These are phyloP conservation scores for Todiramphus chloris DNA, from an alignment of 2,113 vertebrate species.

Conservation along the genomic window DNA sequence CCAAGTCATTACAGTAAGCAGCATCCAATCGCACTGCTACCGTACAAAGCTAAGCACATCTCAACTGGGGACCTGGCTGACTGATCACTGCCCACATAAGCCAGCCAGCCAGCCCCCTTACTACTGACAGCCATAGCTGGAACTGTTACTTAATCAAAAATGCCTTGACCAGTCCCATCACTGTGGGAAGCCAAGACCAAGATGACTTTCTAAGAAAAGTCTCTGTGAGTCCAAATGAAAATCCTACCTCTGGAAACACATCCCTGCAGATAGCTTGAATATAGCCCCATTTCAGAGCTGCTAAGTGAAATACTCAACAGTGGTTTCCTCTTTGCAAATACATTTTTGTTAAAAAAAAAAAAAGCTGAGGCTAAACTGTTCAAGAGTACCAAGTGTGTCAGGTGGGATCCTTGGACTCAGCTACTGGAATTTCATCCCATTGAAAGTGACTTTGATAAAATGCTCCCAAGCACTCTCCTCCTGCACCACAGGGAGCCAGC, in stretches of 20 bases:
- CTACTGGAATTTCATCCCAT: neutral
- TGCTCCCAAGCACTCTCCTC: neutral
- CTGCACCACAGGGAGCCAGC: neutral
- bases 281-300: neutral
- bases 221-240: neutral
- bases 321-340: neutral
- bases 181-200: neutral
- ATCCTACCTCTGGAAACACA: neutral
- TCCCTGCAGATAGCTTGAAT: neutral
- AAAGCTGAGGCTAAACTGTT: neutral
- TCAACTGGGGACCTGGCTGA: neutral
- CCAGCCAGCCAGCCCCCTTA: neutral
- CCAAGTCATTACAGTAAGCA: neutral
- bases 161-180: neutral
- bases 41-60: neutral
- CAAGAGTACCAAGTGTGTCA: neutral
- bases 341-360: neutral
- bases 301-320: neutral
- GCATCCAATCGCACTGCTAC: neutral
- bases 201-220: neutral
- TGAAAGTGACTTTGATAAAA: neutral
- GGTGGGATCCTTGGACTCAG: neutral
- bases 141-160: neutral
- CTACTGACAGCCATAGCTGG: neutral
- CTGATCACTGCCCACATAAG: neutral